phyloP scores from a whole-genome alignment of 2,797 vertebrate species.

The Orestias chungarensis region DNA sequence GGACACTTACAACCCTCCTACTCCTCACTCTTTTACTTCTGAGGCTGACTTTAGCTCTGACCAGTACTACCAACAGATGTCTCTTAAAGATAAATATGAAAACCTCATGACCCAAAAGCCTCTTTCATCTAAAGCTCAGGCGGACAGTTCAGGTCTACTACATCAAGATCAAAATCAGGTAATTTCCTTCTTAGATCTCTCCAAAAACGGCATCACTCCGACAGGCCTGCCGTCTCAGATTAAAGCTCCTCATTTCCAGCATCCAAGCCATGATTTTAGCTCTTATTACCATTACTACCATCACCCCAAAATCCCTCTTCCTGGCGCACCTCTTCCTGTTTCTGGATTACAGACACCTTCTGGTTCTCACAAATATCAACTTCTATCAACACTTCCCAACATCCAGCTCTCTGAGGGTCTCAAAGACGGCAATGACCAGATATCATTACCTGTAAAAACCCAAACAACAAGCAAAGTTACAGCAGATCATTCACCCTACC shows the following conservation, averaged over 20 bases:
- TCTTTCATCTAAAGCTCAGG: background rate
- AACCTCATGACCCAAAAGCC: background rate
- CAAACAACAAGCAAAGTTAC: background rate
- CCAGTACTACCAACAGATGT: constrained; percentile 3
- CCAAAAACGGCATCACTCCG: background rate
- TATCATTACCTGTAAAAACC: constrained; percentile 1
- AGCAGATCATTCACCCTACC: background rate
- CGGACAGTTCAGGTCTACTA: background rate
- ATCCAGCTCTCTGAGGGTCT: background rate
- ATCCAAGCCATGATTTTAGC: constrained; percentile 36
- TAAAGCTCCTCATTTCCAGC: constrained; percentile 19
- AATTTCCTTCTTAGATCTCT: background rate
- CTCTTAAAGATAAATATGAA: constrained; percentile 1
- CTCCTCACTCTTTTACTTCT: constrained; percentile 2
- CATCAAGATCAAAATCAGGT: constrained; percentile 2
- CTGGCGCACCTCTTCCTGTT: constrained; percentile 15
- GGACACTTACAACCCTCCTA: background rate
- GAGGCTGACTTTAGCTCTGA: background rate
- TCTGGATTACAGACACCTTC: background rate
- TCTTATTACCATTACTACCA: constrained; percentile 74
- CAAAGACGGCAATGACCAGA: background rate
- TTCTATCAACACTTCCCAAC: background rate
- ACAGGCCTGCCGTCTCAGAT: constrained; percentile 1
- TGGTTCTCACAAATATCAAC: background rate
- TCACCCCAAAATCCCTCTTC: constrained; percentile 68